Conservation (phyloP, 2,888 invertebrate species). For the Agonopterix heracliana region DNA sequence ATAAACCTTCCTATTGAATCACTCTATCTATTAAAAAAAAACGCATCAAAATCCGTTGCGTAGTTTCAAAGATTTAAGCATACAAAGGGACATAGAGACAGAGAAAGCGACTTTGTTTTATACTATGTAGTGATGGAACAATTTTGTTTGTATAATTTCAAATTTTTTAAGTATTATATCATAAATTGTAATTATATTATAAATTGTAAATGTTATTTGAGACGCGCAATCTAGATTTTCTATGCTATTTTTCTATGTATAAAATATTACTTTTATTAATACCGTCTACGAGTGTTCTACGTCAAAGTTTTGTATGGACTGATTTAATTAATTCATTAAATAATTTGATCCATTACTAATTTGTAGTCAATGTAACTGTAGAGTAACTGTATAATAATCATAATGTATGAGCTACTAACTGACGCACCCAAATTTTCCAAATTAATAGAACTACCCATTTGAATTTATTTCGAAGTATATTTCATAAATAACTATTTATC, state of each 20-base stretch:
- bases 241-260: too few species aligned
- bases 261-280: too few species aligned
- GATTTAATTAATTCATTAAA: slow-evolving; percentile 20
- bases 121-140: not conserved
- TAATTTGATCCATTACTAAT: slow-evolving; percentile 27
- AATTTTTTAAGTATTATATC: slow-evolving; percentile 19
- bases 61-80: too few species aligned
- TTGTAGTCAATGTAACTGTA: slow-evolving; percentile 19
- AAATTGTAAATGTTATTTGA: slow-evolving; percentile 16
- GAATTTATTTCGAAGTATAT: too few species aligned
- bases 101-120: not conserved
- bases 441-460: not conserved
- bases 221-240: too few species aligned
- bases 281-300: too few species aligned
- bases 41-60: too few species aligned
- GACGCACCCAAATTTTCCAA: not conserved
- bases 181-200: not conserved
- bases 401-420: not conserved
- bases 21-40: too few species aligned
- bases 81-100: too few species aligned
- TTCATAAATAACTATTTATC: too few species aligned
- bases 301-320: too few species aligned
- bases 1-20: not conserved
- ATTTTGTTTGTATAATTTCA: slow-evolving; percentile 8
- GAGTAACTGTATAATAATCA: not conserved